Conservation (phyloP, 2,797 vertebrate genomes). For the Eleutherodactylus coqui region DNA sequence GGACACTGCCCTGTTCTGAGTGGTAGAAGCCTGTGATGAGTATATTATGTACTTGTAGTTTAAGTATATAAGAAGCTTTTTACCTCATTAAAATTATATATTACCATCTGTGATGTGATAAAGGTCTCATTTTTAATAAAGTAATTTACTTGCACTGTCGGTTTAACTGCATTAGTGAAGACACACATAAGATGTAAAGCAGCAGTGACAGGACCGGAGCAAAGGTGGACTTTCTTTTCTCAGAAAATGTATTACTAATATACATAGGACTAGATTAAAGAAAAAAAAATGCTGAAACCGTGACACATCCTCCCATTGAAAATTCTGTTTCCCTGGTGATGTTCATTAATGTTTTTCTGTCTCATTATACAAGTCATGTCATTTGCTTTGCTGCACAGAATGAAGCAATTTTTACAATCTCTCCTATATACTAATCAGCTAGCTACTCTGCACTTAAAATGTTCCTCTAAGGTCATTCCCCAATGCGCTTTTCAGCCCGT, state of each 20-base stretch:
- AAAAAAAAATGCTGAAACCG: conserved; percentile 32
- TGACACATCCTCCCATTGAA: conserved; percentile 51
- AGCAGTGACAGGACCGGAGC: conserved; percentile 33
- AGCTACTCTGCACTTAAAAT: neutral
- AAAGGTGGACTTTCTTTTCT: conserved; percentile 47
- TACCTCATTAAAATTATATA: neutral
- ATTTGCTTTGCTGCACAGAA: conserved; percentile 46
- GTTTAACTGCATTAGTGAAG: neutral
- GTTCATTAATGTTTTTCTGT: conserved; percentile 58
- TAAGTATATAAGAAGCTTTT: neutral
- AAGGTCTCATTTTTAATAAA: neutral
- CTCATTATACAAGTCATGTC: conserved; percentile 57
- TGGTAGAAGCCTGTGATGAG: neutral
- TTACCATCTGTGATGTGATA: neutral
- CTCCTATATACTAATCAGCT: conserved; percentile 40
- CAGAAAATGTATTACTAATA: conserved; percentile 34
- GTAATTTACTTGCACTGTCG: neutral
- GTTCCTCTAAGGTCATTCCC: conserved; percentile 16
- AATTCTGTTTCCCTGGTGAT: conserved; percentile 60
- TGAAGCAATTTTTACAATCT: conserved; percentile 37
- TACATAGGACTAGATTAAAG: conserved; percentile 23
- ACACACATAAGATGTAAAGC: conserved; percentile 31
- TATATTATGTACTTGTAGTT: neutral
- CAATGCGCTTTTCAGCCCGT: neutral
- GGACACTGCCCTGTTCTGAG: too few species aligned